A percentile compares a stretch with the other conserved stretches of the same genome.
Evolutionary conservation across 2,797 vertebrate species (phyloP).

Genomic region (Molossus molossus): DNA sequence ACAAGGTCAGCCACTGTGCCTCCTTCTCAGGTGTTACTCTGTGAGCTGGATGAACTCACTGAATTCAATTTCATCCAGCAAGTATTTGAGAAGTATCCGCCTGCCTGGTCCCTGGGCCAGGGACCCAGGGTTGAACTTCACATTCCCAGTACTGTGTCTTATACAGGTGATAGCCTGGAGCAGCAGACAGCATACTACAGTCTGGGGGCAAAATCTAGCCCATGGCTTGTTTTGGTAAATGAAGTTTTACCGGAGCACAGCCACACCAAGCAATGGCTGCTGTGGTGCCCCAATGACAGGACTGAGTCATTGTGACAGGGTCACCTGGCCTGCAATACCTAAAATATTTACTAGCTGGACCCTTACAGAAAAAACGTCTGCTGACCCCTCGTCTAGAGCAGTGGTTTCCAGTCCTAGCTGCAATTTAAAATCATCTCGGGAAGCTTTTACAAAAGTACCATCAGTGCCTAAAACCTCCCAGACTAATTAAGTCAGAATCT

Average conservation of each 20-base stretch:
- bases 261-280: neutral
- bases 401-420: neutral
- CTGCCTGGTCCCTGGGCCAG: neutral
- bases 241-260: slow-evolving; percentile 40
- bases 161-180: slow-evolving; percentile 32
- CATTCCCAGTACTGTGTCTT: neutral
- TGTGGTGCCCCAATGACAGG: neutral
- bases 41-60: slow-evolving; percentile 3
- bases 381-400: neutral
- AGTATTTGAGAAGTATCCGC: neutral
- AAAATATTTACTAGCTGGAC: slow-evolving; percentile 14
- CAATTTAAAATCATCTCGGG: slow-evolving; percentile 32
- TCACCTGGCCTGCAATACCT: neutral
- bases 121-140: neutral
- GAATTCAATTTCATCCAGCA: slow-evolving; percentile 30
- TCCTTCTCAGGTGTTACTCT: neutral
- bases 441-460: neutral
- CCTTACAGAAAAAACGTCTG: slow-evolving; percentile 23
- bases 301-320: neutral
- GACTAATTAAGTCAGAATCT: slow-evolving; percentile 23
- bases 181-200: neutral
- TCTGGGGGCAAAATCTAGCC: neutral
- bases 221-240: slow-evolving; percentile 29
- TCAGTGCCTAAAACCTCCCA: neutral
- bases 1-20: neutral